Evolutionary conservation across 2,888 invertebrate genomes (phyloP).

Genomic region (Serripes groenlandicus): DNA sequence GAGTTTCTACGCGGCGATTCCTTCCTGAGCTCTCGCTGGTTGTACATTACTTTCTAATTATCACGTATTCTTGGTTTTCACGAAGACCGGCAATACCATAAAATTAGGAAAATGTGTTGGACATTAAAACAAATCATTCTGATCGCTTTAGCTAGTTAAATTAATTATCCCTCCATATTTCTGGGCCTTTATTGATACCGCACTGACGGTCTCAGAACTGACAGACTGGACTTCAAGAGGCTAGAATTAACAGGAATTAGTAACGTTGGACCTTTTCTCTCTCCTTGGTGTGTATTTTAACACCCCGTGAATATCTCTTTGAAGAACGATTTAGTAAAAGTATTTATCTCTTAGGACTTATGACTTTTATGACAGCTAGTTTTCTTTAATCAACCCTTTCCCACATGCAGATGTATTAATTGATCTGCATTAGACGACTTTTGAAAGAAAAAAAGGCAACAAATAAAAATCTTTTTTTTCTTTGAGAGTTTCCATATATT

Average conservation of each 20-base stretch:
- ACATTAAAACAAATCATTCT: constrained; percentile 72
- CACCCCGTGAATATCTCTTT: constrained; percentile 2
- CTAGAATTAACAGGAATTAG: constrained; percentile 12
- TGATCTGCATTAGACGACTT: no score
- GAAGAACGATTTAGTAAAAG: no score
- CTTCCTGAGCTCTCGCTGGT: constrained; percentile 18
- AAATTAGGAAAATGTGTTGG: constrained; percentile 75
- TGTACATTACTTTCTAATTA: constrained; percentile 64
- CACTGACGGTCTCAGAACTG: constrained; percentile 7
- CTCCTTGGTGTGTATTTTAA: neutral
- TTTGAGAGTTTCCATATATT: neutral
- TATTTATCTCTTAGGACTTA: no score
- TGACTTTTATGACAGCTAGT: no score
- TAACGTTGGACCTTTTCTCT: neutral
- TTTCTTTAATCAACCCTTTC: no score
- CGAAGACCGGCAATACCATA: constrained; percentile 52
- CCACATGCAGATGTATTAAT: no score
- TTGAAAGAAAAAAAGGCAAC: no score
- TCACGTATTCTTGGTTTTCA: constrained; percentile 36
- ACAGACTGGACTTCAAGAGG: constrained; percentile 15
- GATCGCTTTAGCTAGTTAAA: constrained; percentile 72
- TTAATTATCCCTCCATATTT: constrained; percentile 67
- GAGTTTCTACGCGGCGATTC: constrained; percentile 23
- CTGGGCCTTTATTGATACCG: constrained; percentile 18
- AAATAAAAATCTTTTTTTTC: neutral